Evolutionary conservation across 2,888 invertebrate species (phyloP).

Genomic region (Camponotus fellah): DNA sequence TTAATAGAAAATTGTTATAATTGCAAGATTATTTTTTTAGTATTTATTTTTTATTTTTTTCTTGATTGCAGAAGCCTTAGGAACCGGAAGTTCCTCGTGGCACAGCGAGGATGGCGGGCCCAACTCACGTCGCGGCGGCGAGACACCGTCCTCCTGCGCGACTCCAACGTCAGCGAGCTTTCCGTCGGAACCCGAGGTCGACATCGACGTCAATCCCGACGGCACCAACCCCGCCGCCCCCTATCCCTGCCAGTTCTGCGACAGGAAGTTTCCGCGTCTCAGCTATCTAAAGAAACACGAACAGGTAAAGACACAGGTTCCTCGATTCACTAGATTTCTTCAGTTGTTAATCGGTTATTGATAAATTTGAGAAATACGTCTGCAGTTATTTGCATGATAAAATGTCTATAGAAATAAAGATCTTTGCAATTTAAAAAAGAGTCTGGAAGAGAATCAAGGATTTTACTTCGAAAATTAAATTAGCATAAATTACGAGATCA

Average conservation of each 20-base stretch:
- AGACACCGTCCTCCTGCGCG: slow-evolving; percentile 88
- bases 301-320: slow-evolving; percentile 89
- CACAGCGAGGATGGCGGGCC: slow-evolving; percentile 88
- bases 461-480: background rate
- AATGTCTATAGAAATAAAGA: background rate
- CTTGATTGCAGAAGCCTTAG: slow-evolving; percentile 88
- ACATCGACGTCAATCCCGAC: slow-evolving; percentile 79
- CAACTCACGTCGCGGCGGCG: slow-evolving; percentile 87
- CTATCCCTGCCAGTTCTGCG: slow-evolving; percentile 96
- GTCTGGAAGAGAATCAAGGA: background rate
- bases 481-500: background rate
- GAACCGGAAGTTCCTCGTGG: slow-evolving; percentile 90
- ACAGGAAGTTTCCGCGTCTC: slow-evolving; percentile 95
- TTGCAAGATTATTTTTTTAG: too few relatives aligned
- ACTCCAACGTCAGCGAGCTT: slow-evolving; percentile 90
- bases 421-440: background rate
- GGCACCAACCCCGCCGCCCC: slow-evolving; percentile 88
- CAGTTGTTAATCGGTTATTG: background rate
- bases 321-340: background rate
- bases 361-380: background rate
- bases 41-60: background rate
- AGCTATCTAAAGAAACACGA: slow-evolving; percentile 96
- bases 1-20: too few relatives aligned
- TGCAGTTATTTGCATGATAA: background rate
- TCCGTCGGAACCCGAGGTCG: slow-evolving; percentile 88